Evolutionary conservation across 53 echinoderm and acorn worm species (phyloP).

Genomic region (Mesocentrotus franciscanus): DNA sequence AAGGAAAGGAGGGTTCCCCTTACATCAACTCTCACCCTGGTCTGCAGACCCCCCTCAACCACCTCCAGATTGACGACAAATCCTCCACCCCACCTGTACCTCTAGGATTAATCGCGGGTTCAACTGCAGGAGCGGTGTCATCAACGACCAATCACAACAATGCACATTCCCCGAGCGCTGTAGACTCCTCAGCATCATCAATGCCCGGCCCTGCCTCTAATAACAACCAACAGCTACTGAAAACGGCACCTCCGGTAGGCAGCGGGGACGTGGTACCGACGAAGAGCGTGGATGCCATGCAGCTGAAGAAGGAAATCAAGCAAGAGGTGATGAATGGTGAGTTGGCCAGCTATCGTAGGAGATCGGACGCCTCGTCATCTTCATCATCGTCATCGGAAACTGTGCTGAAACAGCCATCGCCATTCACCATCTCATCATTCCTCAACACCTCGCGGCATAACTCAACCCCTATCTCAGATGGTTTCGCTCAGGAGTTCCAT

Average conservation of each 20-base stretch:
- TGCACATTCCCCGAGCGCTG: constrained; percentile 44
- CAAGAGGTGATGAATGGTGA: constrained; percentile 74
- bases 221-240: constrained; percentile 56
- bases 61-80: constrained; percentile 45
- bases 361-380: neutral
- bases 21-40: constrained; percentile 65
- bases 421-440: constrained; percentile 75
- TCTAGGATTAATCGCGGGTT: neutral
- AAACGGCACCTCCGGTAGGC: neutral
- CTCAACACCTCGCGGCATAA: constrained; percentile 66
- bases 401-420: constrained; percentile 71
- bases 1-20: constrained; percentile 34
- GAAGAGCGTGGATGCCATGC: neutral
- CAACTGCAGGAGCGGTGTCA: neutral
- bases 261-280: neutral
- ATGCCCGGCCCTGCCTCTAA: neutral
- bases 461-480: constrained; percentile 74
- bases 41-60: constrained; percentile 56
- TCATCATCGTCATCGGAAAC: constrained; percentile 48
- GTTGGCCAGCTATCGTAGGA: constrained; percentile 47
- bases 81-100: constrained; percentile 20
- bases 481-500: constrained; percentile 98
- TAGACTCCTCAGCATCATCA: neutral
- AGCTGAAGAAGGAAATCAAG: constrained; percentile 78
- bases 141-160: constrained; percentile 43